Percentiles rank a stretch among this genome's conserved stretches.
Conservation (phyloP, 2,113 vertebrate species). For the Cervus canadensis region DNA sequence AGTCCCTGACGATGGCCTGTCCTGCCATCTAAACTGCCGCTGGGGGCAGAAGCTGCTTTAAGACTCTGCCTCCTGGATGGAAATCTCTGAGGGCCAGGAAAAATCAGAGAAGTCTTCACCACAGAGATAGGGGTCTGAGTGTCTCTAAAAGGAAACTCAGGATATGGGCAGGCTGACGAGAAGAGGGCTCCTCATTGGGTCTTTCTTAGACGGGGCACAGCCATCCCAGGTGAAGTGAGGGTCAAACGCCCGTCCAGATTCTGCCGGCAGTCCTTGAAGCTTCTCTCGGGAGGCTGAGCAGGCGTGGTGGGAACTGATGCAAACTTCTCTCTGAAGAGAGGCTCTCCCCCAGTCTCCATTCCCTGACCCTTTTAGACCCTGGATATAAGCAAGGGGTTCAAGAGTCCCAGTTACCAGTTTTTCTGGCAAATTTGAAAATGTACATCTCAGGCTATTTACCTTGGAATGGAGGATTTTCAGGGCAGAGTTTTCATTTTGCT, state of each 20-base stretch:
- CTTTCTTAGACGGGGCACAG: neutral
- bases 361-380: neutral
- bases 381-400: neutral
- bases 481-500: neutral
- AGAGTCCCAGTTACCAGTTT: neutral
- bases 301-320: accelerated
- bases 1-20: neutral
- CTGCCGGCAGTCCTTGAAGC: neutral
- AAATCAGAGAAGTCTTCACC: neutral
- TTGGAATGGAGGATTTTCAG: neutral
- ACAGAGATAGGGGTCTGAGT: neutral
- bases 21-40: neutral
- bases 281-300: neutral
- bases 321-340: neutral
- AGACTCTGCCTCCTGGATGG: neutral
- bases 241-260: neutral
- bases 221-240: neutral
- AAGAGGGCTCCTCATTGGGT: neutral
- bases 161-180: neutral
- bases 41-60: neutral
- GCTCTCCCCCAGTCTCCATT: neutral
- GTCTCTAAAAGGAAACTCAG: neutral
- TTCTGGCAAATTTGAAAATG: neutral
- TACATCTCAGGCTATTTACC: neutral
- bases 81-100: neutral